Percentiles rank a stretch among this genome's conserved stretches.
Conservation (phyloP, 2,888 invertebrate species). For the Troides oblongomaculatus region DNA sequence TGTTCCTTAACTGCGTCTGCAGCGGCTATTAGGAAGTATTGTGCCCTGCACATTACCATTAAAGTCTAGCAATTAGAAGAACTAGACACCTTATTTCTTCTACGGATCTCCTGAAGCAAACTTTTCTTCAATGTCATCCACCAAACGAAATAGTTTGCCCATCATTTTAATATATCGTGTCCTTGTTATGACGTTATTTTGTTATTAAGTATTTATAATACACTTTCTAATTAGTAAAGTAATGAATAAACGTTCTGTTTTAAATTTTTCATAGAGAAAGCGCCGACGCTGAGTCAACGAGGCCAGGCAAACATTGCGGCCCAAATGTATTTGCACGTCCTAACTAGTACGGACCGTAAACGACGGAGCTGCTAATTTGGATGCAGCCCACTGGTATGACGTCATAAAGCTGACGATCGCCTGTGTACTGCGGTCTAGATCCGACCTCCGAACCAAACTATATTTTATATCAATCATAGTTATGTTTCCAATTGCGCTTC, state of each 20-base stretch:
- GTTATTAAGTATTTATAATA: no score
- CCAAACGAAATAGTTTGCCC: no score
- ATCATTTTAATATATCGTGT: no score
- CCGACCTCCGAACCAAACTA: not conserved
- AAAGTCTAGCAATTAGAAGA: no score
- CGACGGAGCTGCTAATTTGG: conserved; percentile 1
- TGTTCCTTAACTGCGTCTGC: no score
- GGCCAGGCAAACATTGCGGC: conserved; percentile 7
- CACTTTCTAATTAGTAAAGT: not conserved
- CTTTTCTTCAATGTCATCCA: no score
- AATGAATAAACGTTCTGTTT: not conserved
- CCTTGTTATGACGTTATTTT: no score
- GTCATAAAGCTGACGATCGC: not conserved
- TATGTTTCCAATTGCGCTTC: no score
- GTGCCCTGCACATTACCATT: no score
- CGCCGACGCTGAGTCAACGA: not conserved
- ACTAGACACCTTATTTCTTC: no score
- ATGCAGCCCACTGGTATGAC: not conserved
- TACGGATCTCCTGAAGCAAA: no score
- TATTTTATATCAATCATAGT: not conserved
- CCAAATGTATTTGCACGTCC: conserved; percentile 9
- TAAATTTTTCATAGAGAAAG: not conserved
- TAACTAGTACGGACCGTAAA: conserved; percentile 2
- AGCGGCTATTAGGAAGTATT: no score
- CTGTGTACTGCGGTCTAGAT: not conserved